Evolutionary conservation across 2,888 invertebrate species (phyloP).

Genomic region (Heliconius aoede): DNA sequence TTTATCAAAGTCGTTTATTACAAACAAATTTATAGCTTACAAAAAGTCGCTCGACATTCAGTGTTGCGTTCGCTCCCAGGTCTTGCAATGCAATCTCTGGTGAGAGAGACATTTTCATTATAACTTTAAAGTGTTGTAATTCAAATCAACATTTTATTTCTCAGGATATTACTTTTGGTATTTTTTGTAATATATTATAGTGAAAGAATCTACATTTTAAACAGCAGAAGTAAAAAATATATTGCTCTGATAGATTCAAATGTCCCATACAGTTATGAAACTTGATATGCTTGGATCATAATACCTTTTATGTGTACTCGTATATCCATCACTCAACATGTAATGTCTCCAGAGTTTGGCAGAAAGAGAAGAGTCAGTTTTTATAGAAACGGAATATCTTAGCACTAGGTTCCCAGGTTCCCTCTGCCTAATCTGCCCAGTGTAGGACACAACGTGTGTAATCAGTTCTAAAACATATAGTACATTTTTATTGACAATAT

Average conservation of each 20-base stretch:
- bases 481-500: too few species aligned
- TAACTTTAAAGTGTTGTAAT: constrained; percentile 2
- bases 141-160: neutral
- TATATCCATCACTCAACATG: too few species aligned
- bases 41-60: neutral
- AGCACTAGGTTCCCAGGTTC: too few species aligned
- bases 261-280: neutral
- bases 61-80: neutral
- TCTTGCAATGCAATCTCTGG: neutral
- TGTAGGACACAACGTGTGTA: too few species aligned
- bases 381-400: too few species aligned
- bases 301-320: too few species aligned
- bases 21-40: neutral
- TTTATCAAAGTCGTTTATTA: neutral
- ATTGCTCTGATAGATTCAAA: neutral
- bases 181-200: neutral
- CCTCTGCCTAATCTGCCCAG: too few species aligned
- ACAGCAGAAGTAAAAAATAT: neutral
- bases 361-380: too few species aligned
- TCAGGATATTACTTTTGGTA: neutral
- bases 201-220: neutral
- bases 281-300: neutral
- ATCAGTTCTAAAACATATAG: too few species aligned
- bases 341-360: too few species aligned
- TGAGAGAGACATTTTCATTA: constrained; percentile 6